Base-by-base conservation (phyloP, 2,113 vertebrate species). In the Apaloderma vittatum region DNA sequence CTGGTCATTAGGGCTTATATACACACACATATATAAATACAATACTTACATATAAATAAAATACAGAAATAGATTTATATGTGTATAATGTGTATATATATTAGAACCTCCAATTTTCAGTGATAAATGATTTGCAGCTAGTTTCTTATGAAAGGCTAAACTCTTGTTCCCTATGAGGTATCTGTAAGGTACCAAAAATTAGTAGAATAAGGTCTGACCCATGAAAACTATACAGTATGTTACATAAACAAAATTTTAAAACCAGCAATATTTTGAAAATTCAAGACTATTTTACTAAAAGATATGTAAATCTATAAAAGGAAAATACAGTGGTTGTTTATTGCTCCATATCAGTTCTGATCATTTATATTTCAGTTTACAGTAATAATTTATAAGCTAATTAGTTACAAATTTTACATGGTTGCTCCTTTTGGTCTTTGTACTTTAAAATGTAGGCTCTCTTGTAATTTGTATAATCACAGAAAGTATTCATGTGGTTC, bases 391-490 rank as follows among this genome's bases (percentile, higher is more conserved):
- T 74, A 37, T 48, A 54, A 86, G 74, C 94, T 77, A 85, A 79
- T 86, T 82, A 55, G 12, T 22, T 63, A 22, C 29, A 75, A 83
- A 85, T 78, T 86, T 91, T 57, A 83, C 43, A 65, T 54, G 32
- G 27, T 67, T 82, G 23, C 45, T 87, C 70, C 65, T 70, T 76
- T 34, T 49, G 36, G 29, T 85, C 67, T 76, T 80, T 83, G 70
- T 77, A 74, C n/a, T 77, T 91, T 84, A 87, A 68, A 88, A 77
- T 72, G 23, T 81, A 46, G 48, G n/a, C 74, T 87, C 59, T 73
- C 26, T 72, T 91, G n/a, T 68, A 94, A 65, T 90, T 91, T 67
- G 57, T 73, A 84, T 81, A 94, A 97, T 92, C 37, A 84, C 46
- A 81, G 83, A 74, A 96, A 96, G 91, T 68, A 75, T 49, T 95